Conservation (phyloP, 2,888 invertebrate species). For the Papilio gigon region DNA sequence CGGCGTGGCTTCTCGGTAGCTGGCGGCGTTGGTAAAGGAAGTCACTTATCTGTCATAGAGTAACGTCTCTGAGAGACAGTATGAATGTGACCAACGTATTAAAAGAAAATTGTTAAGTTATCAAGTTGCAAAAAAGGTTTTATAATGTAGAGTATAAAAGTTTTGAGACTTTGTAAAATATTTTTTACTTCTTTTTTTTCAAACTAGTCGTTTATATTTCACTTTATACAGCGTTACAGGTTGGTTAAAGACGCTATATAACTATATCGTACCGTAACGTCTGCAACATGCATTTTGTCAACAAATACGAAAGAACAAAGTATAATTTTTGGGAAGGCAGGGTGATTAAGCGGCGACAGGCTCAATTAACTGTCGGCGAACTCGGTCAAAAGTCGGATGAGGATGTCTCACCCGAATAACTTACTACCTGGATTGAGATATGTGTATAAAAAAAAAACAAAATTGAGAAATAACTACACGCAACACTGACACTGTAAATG, state of each 20-base stretch:
- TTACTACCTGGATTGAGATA: constrained; percentile 54
- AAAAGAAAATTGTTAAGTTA: neutral
- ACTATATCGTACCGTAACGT: neutral
- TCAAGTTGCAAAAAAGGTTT: too few relatives aligned
- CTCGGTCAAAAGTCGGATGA: constrained; percentile 12
- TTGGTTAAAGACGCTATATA: too few relatives aligned
- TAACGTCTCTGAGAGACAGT: constrained; percentile 31
- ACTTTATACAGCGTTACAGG: too few relatives aligned
- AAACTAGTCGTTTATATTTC: too few relatives aligned
- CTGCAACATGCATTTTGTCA: constrained; percentile 44
- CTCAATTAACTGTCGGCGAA: constrained; percentile 50
- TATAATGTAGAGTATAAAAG: too few relatives aligned
- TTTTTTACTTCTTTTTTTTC: neutral
- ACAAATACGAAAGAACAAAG: constrained; percentile 47
- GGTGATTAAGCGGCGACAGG: constrained; percentile 66
- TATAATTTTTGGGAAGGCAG: constrained; percentile 51
- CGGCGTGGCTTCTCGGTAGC: constrained; percentile 69
- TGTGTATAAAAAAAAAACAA: constrained; percentile 41
- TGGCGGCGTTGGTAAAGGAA: constrained; percentile 59
- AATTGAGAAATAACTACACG: constrained; percentile 46
- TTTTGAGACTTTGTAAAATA: neutral
- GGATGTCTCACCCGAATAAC: constrained; percentile 40
- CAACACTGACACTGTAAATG: constrained; percentile 38
- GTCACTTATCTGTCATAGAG: constrained; percentile 47
- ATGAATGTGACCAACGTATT: neutral